Conservation (phyloP, 2,113 vertebrate species). For the Stercorarius parasiticus region DNA sequence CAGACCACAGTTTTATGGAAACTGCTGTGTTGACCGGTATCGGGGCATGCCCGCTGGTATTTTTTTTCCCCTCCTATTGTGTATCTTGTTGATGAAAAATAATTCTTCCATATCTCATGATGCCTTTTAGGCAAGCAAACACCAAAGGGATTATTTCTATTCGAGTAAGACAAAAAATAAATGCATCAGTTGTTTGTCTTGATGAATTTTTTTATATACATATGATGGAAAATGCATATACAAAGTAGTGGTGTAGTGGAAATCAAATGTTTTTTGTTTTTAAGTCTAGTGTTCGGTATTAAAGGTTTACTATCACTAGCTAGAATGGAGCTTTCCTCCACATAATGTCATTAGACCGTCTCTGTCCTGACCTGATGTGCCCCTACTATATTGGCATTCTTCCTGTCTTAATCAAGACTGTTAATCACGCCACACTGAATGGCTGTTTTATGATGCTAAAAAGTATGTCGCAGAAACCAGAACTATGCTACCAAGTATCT, state of each 20-base stretch:
- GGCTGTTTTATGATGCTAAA: background rate
- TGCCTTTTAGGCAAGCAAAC: background rate
- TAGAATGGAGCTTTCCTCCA: background rate
- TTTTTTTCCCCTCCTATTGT: background rate
- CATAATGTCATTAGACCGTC: background rate
- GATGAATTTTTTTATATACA: background rate
- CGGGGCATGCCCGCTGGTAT: background rate
- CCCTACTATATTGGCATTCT: conserved; percentile 2
- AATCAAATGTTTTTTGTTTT: background rate
- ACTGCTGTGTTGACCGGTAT: background rate
- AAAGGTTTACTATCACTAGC: background rate
- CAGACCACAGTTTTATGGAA: background rate
- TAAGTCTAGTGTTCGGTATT: background rate
- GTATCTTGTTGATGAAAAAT: background rate
- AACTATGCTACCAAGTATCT: background rate
- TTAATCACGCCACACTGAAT: background rate
- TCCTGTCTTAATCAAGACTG: conserved; percentile 16
- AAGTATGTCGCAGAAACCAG: background rate
- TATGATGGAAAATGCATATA: background rate
- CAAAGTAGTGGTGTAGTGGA: background rate
- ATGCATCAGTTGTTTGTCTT: background rate
- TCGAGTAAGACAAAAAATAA: background rate
- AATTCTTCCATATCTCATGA: background rate
- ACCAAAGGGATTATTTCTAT: background rate
- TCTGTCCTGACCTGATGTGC: conserved; percentile 20